Evolutionary conservation across 2,113 vertebrate genomes (phyloP), one percentile per base, ranked within the genome.

Genomic region (Balaeniceps rex): DNA sequence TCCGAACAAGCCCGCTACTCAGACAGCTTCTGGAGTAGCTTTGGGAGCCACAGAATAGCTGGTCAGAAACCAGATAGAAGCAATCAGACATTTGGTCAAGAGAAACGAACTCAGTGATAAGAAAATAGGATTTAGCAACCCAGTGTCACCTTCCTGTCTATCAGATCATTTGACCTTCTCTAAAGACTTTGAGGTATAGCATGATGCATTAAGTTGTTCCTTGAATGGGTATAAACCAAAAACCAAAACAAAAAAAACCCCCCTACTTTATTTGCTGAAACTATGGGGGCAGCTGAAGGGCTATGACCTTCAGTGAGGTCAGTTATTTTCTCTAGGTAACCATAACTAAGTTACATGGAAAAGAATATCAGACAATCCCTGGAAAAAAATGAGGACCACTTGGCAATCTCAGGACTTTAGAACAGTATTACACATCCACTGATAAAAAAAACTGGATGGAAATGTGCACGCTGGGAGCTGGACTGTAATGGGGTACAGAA

Each of bases 161-260:
- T 25, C 12, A 63, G 28, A 42, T 47, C 4, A 24, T 33, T 86
- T 74, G 23, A 36, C 10, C 15, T 87, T 60, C 36, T 75, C 12
- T 82, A 44, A 78, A 85, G 40, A 17, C 10, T 75, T 55, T 28
- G 36, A 80, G 44, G 4, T 71, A 82, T 11, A 40, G 7, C 12
- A 28, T 22, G 33, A 31, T 40, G 4, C 12, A 40, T 28, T 44
- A 75, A 31, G 28, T 70, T 86, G 19, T 54, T 88, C 36, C 17
- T 49, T 66, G 55, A 74, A 71, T 38, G 5, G 4, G 10, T 52
- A 82, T 23, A 88, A 83, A 2, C 7, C 10, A 25, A 12, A 28
- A 81, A 10, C 14, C 1, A 69, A 83, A 49, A 3, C 7, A 58
- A 36, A 21, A 18, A 5, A 10, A 25, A 49, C 3, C 0, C 2